These are phyloP conservation scores for Cyclura pinguis DNA, from an alignment of 2,797 vertebrate genomes.

Conservation along the genomic window DNA sequence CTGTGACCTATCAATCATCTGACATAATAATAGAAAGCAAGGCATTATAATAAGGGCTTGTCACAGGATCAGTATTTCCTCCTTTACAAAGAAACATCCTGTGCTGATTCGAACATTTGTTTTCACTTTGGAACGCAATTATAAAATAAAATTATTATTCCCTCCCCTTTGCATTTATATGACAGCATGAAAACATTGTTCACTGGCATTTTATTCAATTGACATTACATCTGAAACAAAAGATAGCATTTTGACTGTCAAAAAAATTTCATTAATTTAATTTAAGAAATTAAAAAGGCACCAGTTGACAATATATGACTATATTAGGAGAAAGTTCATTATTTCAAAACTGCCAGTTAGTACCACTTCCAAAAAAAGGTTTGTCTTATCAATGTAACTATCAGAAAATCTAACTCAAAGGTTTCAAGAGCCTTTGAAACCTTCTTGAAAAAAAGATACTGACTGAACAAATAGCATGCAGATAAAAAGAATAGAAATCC, in stretches of 20 bases:
- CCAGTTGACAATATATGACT: conserved; percentile 23
- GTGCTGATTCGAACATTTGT: conserved; percentile 52
- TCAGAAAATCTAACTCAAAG: not conserved
- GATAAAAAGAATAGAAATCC: not conserved
- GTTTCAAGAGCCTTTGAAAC: conserved; percentile 5
- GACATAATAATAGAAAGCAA: conserved; percentile 33
- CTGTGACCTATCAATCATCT: conserved; percentile 53
- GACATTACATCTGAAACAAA: conserved; percentile 25
- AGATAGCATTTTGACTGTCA: not conserved
- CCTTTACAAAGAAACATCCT: conserved; percentile 52
- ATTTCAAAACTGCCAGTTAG: not conserved
- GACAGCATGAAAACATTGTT: conserved; percentile 50
- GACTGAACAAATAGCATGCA: not conserved
- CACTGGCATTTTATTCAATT: conserved; percentile 54
- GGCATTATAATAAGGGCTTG: conserved; percentile 31
- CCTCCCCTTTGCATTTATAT: conserved; percentile 34
- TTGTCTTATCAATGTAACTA: not conserved
- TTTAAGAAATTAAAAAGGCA: conserved; percentile 45
- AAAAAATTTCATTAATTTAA: not conserved
- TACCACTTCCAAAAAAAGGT: not conserved
- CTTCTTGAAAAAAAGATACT: not conserved
- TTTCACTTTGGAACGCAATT: conserved; percentile 57
- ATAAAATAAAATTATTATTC: conserved; percentile 66
- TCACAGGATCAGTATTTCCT: conserved; percentile 37
- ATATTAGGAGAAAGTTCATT: conserved; percentile 21